Evolutionary conservation across 2,113 vertebrate species (phyloP).

Genomic region (Gadus macrocephalus): DNA sequence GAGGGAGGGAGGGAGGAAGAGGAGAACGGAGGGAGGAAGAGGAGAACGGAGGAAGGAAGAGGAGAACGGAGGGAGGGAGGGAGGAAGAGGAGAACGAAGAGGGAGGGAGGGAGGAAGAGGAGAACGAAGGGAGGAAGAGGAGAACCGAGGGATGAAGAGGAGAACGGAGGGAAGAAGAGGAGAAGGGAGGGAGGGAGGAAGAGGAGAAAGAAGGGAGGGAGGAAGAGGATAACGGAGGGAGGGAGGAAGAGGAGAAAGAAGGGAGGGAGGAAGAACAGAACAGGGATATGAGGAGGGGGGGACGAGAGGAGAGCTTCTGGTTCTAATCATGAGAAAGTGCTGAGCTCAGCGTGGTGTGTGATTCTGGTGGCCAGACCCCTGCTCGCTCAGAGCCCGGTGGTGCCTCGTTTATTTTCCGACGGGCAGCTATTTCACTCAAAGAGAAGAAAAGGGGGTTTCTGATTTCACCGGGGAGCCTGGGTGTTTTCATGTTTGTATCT

Average conservation of each 20-base stretch:
- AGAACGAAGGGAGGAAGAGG: background rate
- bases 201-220: background rate
- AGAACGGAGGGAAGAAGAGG: background rate
- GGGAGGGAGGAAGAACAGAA: slow-evolving; percentile 1
- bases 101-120: background rate
- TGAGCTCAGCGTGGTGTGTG: slow-evolving; percentile 61
- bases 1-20: background rate
- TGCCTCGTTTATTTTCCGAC: slow-evolving; percentile 58
- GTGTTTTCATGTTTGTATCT: slow-evolving; percentile 61
- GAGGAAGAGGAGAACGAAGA: background rate
- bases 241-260: background rate
- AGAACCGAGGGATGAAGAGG: background rate
- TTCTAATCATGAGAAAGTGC: slow-evolving; percentile 70
- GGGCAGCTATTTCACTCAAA: slow-evolving; percentile 2
- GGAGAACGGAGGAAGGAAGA: background rate
- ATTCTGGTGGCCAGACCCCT: slow-evolving; percentile 59
- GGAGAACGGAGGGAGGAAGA: background rate
- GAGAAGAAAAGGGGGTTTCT: slow-evolving; percentile 29
- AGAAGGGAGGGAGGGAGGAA: background rate
- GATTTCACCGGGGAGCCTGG: slow-evolving; percentile 53
- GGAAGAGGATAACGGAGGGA: background rate
- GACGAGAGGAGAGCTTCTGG: slow-evolving; percentile 40
- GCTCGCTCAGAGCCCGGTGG: slow-evolving; percentile 25
- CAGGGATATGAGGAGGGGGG: background rate
- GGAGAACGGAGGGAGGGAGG: background rate